A percentile compares a stretch with the other conserved stretches of the same genome.
Evolutionary conservation across 64 coral and sea anemone species (phyloP).

Genomic region (Dendrophyllia cribrosa): DNA sequence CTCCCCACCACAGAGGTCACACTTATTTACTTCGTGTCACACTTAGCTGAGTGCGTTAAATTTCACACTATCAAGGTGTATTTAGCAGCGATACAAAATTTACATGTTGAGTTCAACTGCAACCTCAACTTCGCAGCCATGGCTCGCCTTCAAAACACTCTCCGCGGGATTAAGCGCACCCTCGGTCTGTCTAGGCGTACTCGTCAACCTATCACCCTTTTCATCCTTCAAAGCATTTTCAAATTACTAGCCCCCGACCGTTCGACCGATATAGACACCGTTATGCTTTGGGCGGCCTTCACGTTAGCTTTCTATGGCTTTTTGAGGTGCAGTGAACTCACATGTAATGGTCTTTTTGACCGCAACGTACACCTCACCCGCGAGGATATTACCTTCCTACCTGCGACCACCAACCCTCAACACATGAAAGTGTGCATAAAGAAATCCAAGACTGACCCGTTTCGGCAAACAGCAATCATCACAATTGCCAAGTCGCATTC

Average conservation of each 20-base stretch:
- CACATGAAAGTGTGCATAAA: conserved; percentile 10
- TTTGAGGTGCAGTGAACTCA: background rate
- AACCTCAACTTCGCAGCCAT: too few species aligned
- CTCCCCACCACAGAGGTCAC: too few species aligned
- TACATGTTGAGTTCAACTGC: too few species aligned
- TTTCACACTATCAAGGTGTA: too few species aligned
- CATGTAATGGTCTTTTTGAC: background rate
- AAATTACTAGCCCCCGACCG: background rate
- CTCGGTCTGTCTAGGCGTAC: background rate
- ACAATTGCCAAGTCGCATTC: background rate
- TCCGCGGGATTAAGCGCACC: background rate
- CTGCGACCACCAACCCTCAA: background rate
- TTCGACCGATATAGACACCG: background rate
- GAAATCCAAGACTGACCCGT: conserved; percentile 5
- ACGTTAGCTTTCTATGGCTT: background rate
- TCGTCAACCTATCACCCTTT: background rate
- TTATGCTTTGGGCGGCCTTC: background rate
- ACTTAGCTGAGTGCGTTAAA: too few species aligned
- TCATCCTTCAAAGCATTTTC: background rate
- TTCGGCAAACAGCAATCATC: background rate
- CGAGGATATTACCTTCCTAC: background rate
- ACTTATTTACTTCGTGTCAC: too few species aligned
- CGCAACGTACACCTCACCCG: background rate
- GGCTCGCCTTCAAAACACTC: background rate
- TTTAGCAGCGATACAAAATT: too few species aligned